phyloP scores from a whole-genome alignment of 2,888 invertebrate genomes.

The Mayetiola destructor region DNA sequence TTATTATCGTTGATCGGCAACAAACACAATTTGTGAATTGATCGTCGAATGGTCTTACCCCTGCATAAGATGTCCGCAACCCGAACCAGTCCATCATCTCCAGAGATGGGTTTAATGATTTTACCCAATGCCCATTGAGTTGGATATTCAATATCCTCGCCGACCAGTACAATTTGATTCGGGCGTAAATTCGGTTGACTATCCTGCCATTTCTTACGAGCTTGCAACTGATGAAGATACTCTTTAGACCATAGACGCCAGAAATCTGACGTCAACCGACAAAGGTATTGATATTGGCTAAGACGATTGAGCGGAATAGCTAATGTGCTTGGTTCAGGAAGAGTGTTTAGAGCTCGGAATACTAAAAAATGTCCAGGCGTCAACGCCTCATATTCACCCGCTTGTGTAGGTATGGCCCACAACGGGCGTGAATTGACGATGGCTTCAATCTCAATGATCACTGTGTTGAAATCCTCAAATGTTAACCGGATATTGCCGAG shows the following conservation, averaged over 20 bases:
- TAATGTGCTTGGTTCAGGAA: background rate
- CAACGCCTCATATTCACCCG: background rate
- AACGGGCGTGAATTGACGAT: background rate
- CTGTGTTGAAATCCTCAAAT: background rate
- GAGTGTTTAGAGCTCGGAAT: background rate
- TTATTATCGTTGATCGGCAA: background rate
- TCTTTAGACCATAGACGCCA: background rate
- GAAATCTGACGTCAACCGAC: background rate
- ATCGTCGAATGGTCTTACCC: background rate
- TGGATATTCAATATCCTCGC: background rate
- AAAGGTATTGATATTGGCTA: background rate
- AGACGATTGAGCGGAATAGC: background rate
- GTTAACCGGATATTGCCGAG: background rate
- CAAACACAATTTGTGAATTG: background rate
- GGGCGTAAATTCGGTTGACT: background rate
- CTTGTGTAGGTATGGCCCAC: background rate
- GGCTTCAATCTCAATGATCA: background rate
- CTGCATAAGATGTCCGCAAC: background rate
- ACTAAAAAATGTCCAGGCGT: background rate
- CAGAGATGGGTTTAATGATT: background rate
- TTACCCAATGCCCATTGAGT: background rate
- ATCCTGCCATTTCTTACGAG: background rate
- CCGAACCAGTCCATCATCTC: background rate
- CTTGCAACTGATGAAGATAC: background rate
- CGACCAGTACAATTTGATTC: background rate